Base-by-base conservation (phyloP, 2,797 vertebrate genomes). In the Clarias platycephalus region DNA sequence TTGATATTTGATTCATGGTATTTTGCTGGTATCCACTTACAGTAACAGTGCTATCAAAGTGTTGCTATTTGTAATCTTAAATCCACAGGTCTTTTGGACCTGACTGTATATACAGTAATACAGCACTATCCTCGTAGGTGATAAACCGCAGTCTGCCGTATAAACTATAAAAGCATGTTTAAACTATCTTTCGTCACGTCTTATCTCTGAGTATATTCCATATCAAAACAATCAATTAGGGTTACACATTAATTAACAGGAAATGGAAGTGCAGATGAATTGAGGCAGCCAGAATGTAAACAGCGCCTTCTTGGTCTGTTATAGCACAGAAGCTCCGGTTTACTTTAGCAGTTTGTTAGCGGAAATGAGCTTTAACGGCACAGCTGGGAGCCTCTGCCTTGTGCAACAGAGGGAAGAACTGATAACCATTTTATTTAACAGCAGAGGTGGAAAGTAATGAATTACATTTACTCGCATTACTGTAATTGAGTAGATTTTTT, bases 321-420 rank as follows among this genome's bases (percentile, higher is more conserved):
- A 53, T 20, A 74, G 77, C 7, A n/a, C 75, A 80, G 82, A 78
- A 78, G 81, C 81, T 49, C 57, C 34, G 34, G 80, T 88, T 88
- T 88, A 86, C 64, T 84, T 72, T 70, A 49, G 72, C 68, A 81
- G 60, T 86, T 88, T 84, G 67, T 84, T 63, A 55, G 57, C 18
- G 72, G 84, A 79, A 77, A 88, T 85, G 55, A 82, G 84, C 84
- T 76, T 55, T 15, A 16, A 71, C 84, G 24, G 15, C 78, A 37
- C 66, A 80, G 78, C 67, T 57, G 57, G 37, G 31, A 74, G 28
- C 78, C 18, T 18, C 1, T 4, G 12, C 16, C 22, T 57, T 37
- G 57, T n/a, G 31, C 37, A 22, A 15, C 22, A 0, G n/a, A 40
- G 20, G 22, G 62, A 62, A 37, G 28, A 7, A 37, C 20, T 37